Conservation (phyloP, 2,888 invertebrate genomes). For the Sminthurinus aureus region DNA sequence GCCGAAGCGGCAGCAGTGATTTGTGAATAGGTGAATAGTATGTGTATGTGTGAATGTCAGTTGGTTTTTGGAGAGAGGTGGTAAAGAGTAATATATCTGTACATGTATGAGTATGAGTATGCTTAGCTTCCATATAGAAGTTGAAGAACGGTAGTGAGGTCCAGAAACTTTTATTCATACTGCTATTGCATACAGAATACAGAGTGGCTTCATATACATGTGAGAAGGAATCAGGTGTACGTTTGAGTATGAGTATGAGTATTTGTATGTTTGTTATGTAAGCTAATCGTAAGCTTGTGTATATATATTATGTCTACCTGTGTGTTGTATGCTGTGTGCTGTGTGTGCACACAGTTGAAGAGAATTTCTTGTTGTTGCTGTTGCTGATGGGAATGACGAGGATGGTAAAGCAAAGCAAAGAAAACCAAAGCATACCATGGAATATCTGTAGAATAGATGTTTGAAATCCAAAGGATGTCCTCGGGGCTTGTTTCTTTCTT, state of each 20-base stretch:
- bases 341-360: not conserved
- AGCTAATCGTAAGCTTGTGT: not conserved
- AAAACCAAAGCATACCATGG: too few species aligned
- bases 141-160: constrained; percentile 18
- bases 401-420: constrained; percentile 12
- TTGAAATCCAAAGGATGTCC: constrained; percentile 32
- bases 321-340: not conserved
- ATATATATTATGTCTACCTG: not conserved
- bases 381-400: constrained; percentile 27
- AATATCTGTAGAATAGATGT: constrained; percentile 10
- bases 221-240: not conserved
- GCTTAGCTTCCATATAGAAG: not conserved
- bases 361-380: not conserved
- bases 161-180: constrained; percentile 11
- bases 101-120: too few species aligned
- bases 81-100: constrained; percentile 15
- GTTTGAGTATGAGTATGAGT: not conserved
- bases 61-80: constrained; percentile 26
- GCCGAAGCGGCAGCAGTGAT: constrained; percentile 9
- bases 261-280: not conserved
- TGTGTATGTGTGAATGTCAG: constrained; percentile 23
- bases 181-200: not conserved
- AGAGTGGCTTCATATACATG: not conserved
- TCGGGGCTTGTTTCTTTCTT: constrained; percentile 30
- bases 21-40: constrained; percentile 32